phyloP scores from a whole-genome alignment of 2,113 vertebrate species.

The Scolopax mira region DNA sequence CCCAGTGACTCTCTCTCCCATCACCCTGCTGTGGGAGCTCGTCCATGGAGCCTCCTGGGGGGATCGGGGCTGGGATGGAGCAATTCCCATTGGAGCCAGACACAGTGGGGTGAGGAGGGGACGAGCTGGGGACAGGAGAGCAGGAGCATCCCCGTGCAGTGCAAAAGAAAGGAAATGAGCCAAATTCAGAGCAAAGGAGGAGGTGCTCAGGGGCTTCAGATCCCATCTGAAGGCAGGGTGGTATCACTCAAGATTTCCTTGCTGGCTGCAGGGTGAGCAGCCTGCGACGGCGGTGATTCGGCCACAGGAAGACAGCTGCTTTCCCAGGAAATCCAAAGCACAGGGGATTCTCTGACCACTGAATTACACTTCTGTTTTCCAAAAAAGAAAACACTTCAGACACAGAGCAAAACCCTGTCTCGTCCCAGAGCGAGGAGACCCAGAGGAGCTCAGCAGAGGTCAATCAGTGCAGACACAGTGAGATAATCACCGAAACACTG shows the following conservation, averaged over 20 bases:
- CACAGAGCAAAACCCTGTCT: not conserved
- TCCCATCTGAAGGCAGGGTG: rapidly evolving
- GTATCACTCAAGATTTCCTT: not conserved
- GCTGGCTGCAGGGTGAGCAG: rapidly evolving
- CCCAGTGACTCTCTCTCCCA: not conserved
- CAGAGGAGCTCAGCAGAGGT: not conserved
- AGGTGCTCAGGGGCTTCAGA: not conserved
- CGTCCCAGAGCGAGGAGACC: not conserved
- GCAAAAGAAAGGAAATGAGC: not conserved
- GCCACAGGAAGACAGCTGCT: not conserved
- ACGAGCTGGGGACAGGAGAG: not conserved
- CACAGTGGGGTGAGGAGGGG: not conserved
- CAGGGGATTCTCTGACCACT: not conserved
- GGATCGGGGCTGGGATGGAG: rapidly evolving
- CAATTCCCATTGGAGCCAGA: rapidly evolving
- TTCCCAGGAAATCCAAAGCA: not conserved
- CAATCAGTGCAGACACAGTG: not conserved
- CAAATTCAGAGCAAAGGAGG: not conserved
- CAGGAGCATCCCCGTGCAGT: rapidly evolving
- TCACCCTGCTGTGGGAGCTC: not conserved
- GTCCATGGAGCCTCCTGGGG: rapidly evolving
- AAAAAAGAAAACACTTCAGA: not conserved
- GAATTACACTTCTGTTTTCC: slow-evolving; percentile 51
- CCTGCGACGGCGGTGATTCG: rapidly evolving
- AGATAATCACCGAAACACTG: not conserved